Evolutionary conservation across 1,140 invertebrate genomes (phyloP), one percentile per base, ranked within the genome.

Genomic region (Pinna nobilis): DNA sequence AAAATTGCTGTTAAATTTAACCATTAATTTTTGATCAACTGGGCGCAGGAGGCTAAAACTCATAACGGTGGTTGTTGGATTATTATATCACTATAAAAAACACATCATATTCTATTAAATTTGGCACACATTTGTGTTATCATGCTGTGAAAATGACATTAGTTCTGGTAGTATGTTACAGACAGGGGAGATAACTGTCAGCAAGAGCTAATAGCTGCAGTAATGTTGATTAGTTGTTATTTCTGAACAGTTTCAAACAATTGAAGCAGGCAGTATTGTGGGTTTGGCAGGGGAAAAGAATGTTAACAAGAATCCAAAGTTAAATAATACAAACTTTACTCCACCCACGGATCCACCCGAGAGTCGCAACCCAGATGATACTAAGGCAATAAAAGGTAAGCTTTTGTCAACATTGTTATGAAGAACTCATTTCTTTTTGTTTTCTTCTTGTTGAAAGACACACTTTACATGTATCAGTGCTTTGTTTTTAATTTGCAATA

Each of bases 211-310:
- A 51, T 51, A 20, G 23, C 50, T 51, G 11, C 23, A 51, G 7
- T 15, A 11, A 51, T 51, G 20, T 13, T 15, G 9, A 11, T 51
- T 51, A 13, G 50, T 51, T 15, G 9, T 13, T 51, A 7, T 15
- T 7, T 51, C 6, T 51, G n/a, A 6, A 41, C 44, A 83, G 82
- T 64, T 39, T 66, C 25, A 72, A 44, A 74, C 74, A 15, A 30
- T 82, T 18, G 63, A 68, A 15, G 76, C 41, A 20, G 82, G 73
- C 1, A 35, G 61, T n/a, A 64, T 83, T 20, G 66, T 80, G 44
- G 74, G 80, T 37, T 9, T 78, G 11, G 59, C 25, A 15, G 82
- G 76, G 15, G 47, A 74, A 49, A 32, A 63, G 25, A 18, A n/a
- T 7, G 35, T 47, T 9, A 37, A 75, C 23, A 70, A 78, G 15